Evolutionary conservation across 23 tunicate genomes (phyloP).

Genomic region (Aplidium turbinatum): DNA sequence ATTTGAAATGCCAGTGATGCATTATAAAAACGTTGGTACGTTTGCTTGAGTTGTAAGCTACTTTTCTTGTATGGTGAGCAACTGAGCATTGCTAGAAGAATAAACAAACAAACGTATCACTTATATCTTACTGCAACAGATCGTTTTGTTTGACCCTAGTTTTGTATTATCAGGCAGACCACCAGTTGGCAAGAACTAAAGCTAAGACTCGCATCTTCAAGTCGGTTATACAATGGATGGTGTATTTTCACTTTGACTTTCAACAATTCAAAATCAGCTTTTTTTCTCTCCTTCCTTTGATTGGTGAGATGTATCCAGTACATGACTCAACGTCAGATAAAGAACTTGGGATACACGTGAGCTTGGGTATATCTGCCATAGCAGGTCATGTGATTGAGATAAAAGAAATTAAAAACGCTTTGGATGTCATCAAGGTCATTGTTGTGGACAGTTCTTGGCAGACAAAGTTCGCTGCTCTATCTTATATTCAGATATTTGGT

Average conservation of each 20-base stretch:
- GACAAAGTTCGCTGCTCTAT: constrained; percentile 59
- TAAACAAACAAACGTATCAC: too few relatives aligned
- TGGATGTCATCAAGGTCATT: constrained; percentile 39
- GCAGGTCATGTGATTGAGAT: constrained; percentile 49
- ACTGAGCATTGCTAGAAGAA: too few relatives aligned
- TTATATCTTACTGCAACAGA: too few relatives aligned
- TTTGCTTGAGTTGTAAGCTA: too few relatives aligned
- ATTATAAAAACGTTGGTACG: too few relatives aligned
- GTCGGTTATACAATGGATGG: constrained; percentile 71
- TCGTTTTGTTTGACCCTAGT: too few relatives aligned
- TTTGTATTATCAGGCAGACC: too few relatives aligned
- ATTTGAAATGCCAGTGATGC: too few relatives aligned
- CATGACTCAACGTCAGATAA: constrained; percentile 65
- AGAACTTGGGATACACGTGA: constrained; percentile 65
- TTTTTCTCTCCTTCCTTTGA: constrained; percentile 60
- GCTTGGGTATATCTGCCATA: constrained; percentile 55
- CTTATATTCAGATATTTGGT: constrained; percentile 74
- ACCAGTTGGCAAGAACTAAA: too few relatives aligned
- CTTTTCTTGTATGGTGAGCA: too few relatives aligned
- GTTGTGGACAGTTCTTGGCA: constrained; percentile 75
- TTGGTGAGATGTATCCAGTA: constrained; percentile 70
- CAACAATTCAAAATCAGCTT: constrained; percentile 54
- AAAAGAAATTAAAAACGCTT: constrained; percentile 30
- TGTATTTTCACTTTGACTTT: constrained; percentile 58
- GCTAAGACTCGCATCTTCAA: constrained; percentile 56